These are phyloP conservation scores for Rafetus swinhoei DNA, from an alignment of 2,113 vertebrate genomes.

Conservation along the genomic window DNA sequence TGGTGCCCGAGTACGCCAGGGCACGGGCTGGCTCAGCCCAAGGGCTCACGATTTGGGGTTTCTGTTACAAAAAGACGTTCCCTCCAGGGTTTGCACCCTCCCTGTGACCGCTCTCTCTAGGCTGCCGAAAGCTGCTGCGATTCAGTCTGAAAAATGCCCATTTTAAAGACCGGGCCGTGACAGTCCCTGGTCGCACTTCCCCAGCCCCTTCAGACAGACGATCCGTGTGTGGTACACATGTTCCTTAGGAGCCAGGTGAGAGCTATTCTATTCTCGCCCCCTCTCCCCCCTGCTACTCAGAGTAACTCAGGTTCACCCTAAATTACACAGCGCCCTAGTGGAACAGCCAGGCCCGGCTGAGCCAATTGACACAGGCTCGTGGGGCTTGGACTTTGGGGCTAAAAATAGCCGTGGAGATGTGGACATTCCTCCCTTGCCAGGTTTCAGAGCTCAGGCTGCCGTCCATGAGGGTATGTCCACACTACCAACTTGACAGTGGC, in stretches of 20 bases:
- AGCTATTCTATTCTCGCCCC: too few relatives aligned
- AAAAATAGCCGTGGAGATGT: not conserved
- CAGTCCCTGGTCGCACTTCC: not conserved
- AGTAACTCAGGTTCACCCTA: not conserved
- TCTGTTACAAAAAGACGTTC: rapidly evolving
- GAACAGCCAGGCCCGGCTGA: not conserved
- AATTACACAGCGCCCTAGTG: not conserved
- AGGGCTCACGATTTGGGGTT: not conserved
- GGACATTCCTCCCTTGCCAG: not conserved
- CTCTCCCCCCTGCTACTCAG: not conserved
- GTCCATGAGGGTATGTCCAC: not conserved
- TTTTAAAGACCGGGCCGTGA: rapidly evolving
- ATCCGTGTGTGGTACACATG: conserved; percentile 38
- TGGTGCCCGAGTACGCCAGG: not conserved
- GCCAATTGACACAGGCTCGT: not conserved
- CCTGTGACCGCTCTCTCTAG: not conserved
- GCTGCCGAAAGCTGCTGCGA: not conserved
- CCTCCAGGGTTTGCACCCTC: rapidly evolving
- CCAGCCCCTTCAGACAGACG: not conserved
- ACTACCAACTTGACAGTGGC: not conserved
- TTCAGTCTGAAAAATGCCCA: rapidly evolving
- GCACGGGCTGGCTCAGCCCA: not conserved
- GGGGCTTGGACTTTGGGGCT: too few relatives aligned
- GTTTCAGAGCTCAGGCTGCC: not conserved
- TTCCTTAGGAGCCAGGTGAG: not conserved